Conservation (phyloP, 2,888 invertebrate species). For the Himalopsyche anomala region DNA sequence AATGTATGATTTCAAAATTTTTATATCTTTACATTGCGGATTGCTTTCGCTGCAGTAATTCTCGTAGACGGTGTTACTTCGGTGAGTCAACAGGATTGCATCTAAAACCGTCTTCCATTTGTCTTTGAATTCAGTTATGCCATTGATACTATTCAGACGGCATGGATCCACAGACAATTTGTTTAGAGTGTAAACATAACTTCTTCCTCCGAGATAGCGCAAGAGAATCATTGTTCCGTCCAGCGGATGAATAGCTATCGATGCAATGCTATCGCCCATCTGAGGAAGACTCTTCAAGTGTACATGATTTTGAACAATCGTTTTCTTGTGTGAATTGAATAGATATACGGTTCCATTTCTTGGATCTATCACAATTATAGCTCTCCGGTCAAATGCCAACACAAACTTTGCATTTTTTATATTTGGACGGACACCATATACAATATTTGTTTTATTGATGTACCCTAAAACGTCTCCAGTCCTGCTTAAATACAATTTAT, state of each 20-base stretch:
- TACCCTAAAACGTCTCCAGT: neutral
- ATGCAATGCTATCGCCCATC: neutral
- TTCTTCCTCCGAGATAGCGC: neutral
- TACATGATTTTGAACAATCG: neutral
- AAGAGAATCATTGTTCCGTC: neutral
- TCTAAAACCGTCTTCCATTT: neutral
- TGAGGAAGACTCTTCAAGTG: neutral
- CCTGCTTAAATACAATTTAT: neutral
- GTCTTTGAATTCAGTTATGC: neutral
- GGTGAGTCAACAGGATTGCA: neutral
- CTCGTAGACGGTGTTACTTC: neutral
- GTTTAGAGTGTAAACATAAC: neutral
- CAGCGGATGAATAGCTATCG: neutral
- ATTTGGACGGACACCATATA: neutral
- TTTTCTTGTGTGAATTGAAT: neutral
- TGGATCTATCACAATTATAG: conserved; percentile 18
- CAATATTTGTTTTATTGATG: neutral
- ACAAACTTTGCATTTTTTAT: conserved; percentile 1
- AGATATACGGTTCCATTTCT: neutral
- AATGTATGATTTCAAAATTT: neutral
- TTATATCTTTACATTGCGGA: neutral
- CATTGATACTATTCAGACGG: neutral
- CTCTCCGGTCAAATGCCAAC: neutral
- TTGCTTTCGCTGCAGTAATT: neutral
- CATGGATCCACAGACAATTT: neutral